Evolutionary conservation across 2,113 vertebrate genomes (phyloP).

Genomic region (Apaloderma vittatum): DNA sequence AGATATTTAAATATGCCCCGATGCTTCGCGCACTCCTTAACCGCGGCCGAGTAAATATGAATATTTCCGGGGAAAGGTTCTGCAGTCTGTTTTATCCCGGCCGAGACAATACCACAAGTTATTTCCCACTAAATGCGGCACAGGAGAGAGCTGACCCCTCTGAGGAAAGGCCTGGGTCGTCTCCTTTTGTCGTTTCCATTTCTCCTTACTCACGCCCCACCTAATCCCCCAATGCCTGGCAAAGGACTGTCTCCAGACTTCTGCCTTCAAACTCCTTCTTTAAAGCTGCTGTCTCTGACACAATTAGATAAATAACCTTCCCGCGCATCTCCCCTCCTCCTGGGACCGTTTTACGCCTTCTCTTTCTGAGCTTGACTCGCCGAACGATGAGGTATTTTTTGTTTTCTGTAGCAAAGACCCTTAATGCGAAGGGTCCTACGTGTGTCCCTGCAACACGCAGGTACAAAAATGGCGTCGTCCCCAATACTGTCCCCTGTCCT

Average conservation of each 20-base stretch:
- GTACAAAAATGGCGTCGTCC: conserved; percentile 15
- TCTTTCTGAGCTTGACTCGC: neutral
- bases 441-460: neutral
- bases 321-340: neutral
- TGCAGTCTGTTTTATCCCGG: neutral
- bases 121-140: neutral
- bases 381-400: neutral
- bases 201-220: neutral
- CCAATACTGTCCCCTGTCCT: neutral
- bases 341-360: neutral
- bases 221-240: conserved; percentile 23
- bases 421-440: neutral
- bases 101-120: neutral
- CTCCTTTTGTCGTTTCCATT: conserved; percentile 31
- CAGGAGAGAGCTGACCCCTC: neutral
- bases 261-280: conserved; percentile 1
- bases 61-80: neutral
- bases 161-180: conserved; percentile 2
- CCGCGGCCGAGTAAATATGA: neutral
- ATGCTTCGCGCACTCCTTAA: neutral
- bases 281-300: neutral
- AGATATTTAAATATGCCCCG: fast-evolving
- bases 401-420: neutral
- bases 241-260: neutral
- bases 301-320: conserved; percentile 6